Conservation (phyloP, 2,113 vertebrate species). For the Anhinga rufa region DNA sequence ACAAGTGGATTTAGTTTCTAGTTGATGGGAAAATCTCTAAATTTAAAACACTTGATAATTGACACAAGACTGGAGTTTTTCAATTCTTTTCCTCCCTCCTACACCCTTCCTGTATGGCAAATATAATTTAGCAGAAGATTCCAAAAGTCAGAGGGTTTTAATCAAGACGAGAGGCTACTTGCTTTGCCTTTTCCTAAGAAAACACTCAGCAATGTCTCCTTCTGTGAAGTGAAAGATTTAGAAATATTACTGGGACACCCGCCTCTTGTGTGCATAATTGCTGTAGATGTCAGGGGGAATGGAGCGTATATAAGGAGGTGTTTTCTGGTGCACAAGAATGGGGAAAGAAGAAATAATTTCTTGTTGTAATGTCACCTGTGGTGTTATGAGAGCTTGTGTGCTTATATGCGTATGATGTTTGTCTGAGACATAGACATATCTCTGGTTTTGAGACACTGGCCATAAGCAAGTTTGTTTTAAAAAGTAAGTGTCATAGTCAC, state of each 20-base stretch:
- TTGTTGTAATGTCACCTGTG: background rate
- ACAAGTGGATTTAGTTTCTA: slow-evolving; percentile 43
- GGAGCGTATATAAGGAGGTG: background rate
- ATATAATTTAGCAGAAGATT: slow-evolving; percentile 24
- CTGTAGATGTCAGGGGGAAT: background rate
- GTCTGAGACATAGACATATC: background rate
- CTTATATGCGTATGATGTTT: background rate
- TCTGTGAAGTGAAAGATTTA: background rate
- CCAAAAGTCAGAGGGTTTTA: slow-evolving; percentile 22
- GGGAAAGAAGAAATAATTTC: background rate
- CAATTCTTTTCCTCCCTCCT: slow-evolving; percentile 21
- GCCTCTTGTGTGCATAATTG: background rate
- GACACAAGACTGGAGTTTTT: slow-evolving; percentile 29
- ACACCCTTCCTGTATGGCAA: slow-evolving; percentile 31
- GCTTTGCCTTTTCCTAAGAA: slow-evolving; percentile 5
- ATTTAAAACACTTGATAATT: slow-evolving; percentile 53
- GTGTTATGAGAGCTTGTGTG: background rate
- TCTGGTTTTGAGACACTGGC: background rate
- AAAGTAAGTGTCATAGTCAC: background rate
- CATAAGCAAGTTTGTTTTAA: background rate
- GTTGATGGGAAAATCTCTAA: slow-evolving; percentile 41
- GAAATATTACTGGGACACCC: background rate
- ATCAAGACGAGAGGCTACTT: background rate
- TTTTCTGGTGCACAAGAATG: background rate
- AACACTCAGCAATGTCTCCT: background rate